Base-by-base conservation (phyloP, 2,113 vertebrate species). In the Bubo bubo region DNA sequence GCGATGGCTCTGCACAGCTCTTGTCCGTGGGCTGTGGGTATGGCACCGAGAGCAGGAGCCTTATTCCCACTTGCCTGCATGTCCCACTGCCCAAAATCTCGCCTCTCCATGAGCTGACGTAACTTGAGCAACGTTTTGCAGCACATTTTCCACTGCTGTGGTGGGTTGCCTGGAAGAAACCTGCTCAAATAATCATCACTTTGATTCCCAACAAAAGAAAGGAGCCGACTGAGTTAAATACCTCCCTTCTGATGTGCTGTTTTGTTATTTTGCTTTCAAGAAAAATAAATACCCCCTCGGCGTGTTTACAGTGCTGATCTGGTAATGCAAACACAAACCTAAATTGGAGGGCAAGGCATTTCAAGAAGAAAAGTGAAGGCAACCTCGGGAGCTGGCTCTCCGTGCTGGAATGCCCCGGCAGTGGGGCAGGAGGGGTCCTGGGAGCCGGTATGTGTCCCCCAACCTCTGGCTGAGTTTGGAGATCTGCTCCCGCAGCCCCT, bases 31-130 rank as follows among this genome's bases (percentile, higher is more conserved):
- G 37, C 3, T 24, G 71, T 4, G 32, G 71, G 62, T 16, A 43
- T 0, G 12, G 62, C 49, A 41, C 5, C 1, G 6, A 4, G 18
- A 55, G 39, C 10, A 1, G 60, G 70, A 79, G 39, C n/a, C 4
- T 11, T 1, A 3, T 8, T 85, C 43, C 11, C 5, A 0, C 19
- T 43, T 24, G 12, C 26, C 58, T 24, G 18, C 3, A 0, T 7
- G 14, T n/a, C 67, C 93, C 50, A 1, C 72, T 18, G 49, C 87
- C 73, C 77, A 6, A 73, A 47, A 43, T 8, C 66, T 8, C 9
- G 0, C 3, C 49, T 58, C 79, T n/a, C 22, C 3, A 0, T 1
- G 2, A 7, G 45, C 64, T 6, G 35, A 3, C 0, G 18, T 10
- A 62, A 22, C 53, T 4, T 2, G 2, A 56, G 30, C 35, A 3